phyloP scores from a whole-genome alignment of 2,888 invertebrate genomes.

The Hydrotaea diabolus region DNA sequence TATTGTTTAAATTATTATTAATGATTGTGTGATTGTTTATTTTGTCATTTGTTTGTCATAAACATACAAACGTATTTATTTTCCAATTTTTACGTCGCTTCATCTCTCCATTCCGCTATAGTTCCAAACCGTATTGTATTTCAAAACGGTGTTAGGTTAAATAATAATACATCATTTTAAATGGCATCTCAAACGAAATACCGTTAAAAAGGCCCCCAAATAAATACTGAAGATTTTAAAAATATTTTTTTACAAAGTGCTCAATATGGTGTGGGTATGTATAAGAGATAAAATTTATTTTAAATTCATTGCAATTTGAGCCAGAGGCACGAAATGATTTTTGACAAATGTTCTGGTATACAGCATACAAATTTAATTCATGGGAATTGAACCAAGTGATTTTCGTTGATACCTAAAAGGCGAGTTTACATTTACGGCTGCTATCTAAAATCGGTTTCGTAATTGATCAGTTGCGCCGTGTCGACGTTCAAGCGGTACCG shows the following conservation, averaged over 20 bases:
- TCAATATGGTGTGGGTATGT: not conserved
- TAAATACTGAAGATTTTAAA: not conserved
- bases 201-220: not conserved
- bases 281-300: too few relatives aligned
- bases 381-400: too few relatives aligned
- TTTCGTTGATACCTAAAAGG: too few relatives aligned
- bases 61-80: conserved; percentile 29
- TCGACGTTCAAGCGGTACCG: too few relatives aligned
- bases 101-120: not conserved
- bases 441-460: too few relatives aligned
- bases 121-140: not conserved
- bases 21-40: conserved; percentile 55
- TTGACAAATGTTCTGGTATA: too few relatives aligned
- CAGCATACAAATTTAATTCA: too few relatives aligned
- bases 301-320: too few relatives aligned
- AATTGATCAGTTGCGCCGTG: too few relatives aligned
- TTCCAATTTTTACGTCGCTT: not conserved
- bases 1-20: conserved; percentile 57
- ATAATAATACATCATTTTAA: conserved; percentile 12
- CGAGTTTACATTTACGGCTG: too few relatives aligned
- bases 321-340: too few relatives aligned
- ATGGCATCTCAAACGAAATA: not conserved
- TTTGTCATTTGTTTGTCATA: conserved; percentile 50
- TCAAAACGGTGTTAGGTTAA: conserved; percentile 1
- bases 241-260: not conserved